A percentile compares a stretch with the other conserved stretches of the same genome.
phyloP scores from a whole-genome alignment of 2,888 invertebrate genomes.

The Acleris laterana region DNA sequence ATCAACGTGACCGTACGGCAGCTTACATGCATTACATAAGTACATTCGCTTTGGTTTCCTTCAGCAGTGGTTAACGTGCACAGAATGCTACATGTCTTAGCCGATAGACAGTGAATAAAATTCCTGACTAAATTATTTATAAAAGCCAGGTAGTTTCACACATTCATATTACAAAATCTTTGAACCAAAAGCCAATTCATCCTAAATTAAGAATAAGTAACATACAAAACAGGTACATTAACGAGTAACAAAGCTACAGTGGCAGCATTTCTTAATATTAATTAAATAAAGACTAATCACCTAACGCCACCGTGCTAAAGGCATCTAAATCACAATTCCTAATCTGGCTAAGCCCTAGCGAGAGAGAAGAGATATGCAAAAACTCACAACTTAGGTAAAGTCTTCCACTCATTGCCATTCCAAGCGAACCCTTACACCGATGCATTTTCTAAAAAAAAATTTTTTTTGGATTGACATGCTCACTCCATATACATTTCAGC shows the following conservation, averaged over 20 bases:
- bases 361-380: conserved; percentile 76
- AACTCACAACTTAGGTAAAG: conserved; percentile 68
- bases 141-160: no score
- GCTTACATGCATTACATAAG: no score
- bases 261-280: conserved; percentile 56
- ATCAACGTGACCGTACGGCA: no score
- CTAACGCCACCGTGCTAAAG: conserved; percentile 68
- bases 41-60: no score
- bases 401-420: conserved; percentile 17
- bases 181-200: background rate
- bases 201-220: conserved; percentile 9
- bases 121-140: no score
- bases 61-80: no score
- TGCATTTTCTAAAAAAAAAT: background rate
- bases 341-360: conserved; percentile 71
- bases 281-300: conserved; percentile 36
- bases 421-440: background rate
- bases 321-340: conserved; percentile 80
- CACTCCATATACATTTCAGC: no score
- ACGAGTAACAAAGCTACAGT: conserved; percentile 66
- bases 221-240: conserved; percentile 22
- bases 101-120: no score
- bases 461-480: background rate
- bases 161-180: background rate
- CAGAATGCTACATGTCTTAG: no score